Evolutionary conservation across 92 coral and sea anemone species (phyloP).

Genomic region (Palythoa grandiflora): DNA sequence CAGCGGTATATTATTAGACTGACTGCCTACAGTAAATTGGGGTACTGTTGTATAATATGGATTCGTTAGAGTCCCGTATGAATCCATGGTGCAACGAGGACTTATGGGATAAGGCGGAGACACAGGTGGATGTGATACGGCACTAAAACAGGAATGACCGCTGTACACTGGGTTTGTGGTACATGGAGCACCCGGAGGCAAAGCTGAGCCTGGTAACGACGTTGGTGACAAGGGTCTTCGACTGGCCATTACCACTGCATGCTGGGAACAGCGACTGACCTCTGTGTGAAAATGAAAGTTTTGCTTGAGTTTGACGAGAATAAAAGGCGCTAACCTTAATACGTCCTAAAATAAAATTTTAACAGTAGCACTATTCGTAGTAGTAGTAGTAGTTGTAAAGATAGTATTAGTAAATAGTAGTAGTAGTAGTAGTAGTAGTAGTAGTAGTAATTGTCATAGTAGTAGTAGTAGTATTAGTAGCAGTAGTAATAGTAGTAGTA

Average conservation of each 20-base stretch:
- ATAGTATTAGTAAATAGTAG: neutral
- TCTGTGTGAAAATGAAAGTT: slow-evolving; percentile 14
- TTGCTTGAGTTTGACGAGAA: neutral
- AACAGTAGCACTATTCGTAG: neutral
- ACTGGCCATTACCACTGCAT: slow-evolving; percentile 37
- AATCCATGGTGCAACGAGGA: slow-evolving; percentile 81
- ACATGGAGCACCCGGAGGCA: slow-evolving; percentile 58
- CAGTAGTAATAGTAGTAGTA: too few species aligned
- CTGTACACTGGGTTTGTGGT: slow-evolving; percentile 64
- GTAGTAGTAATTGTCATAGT: too few species aligned
- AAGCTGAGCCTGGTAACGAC: slow-evolving; percentile 49
- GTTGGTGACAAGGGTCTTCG: slow-evolving; percentile 13
- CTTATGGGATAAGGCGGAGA: slow-evolving; percentile 80
- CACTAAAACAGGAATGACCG: slow-evolving; percentile 72
- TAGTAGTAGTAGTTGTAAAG: neutral
- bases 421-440: too few species aligned
- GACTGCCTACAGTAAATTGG: slow-evolving; percentile 69
- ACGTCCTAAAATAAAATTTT: neutral
- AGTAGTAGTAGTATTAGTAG: too few species aligned
- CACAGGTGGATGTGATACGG: slow-evolving; percentile 73
- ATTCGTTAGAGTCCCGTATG: slow-evolving; percentile 75
- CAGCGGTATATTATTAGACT: slow-evolving; percentile 57
- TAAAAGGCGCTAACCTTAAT: neutral
- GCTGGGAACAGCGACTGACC: slow-evolving; percentile 69
- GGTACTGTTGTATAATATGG: slow-evolving; percentile 71